Evolutionary conservation across 1,140 invertebrate species (phyloP).

Genomic region (Lasaia peninsularis): DNA sequence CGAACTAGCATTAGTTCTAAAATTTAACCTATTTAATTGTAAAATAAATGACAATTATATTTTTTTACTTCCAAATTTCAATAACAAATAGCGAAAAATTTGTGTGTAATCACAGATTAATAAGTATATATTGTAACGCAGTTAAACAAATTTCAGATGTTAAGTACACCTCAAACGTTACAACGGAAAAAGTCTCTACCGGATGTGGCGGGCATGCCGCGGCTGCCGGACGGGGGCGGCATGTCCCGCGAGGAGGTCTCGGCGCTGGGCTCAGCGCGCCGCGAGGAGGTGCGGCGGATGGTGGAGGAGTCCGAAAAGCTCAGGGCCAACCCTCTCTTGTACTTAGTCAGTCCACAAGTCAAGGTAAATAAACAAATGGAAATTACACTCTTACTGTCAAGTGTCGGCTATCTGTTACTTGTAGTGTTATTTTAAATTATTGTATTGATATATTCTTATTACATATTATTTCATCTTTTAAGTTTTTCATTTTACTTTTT

Average conservation of each 20-base stretch:
- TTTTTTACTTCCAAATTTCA: too few relatives aligned
- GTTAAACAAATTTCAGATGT: slow-evolving; percentile 75
- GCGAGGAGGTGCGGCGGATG: slow-evolving; percentile 94
- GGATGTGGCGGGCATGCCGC: slow-evolving; percentile 90
- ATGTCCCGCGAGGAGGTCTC: slow-evolving; percentile 97
- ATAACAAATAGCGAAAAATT: too few relatives aligned
- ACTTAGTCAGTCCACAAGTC: slow-evolving; percentile 96
- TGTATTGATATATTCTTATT: too few relatives aligned
- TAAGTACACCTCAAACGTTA: slow-evolving; percentile 83
- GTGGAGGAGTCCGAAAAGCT: slow-evolving; percentile 94
- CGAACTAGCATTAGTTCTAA: background rate
- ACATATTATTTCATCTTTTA: too few relatives aligned
- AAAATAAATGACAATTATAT: background rate
- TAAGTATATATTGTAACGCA: background rate
- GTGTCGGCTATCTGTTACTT: too few relatives aligned
- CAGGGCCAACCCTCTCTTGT: slow-evolving; percentile 94
- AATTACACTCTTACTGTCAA: too few relatives aligned
- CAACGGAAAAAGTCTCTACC: slow-evolving; percentile 97
- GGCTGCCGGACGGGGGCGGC: slow-evolving; percentile 84
- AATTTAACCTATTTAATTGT: background rate
- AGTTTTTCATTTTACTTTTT: background rate
- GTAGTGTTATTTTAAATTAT: background rate
- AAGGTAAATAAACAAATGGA: slow-evolving; percentile 84
- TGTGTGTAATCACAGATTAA: too few relatives aligned
- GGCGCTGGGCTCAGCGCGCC: slow-evolving; percentile 91